Base-by-base conservation (phyloP, 2,113 vertebrate species). In the Chloroceryle aenea region DNA sequence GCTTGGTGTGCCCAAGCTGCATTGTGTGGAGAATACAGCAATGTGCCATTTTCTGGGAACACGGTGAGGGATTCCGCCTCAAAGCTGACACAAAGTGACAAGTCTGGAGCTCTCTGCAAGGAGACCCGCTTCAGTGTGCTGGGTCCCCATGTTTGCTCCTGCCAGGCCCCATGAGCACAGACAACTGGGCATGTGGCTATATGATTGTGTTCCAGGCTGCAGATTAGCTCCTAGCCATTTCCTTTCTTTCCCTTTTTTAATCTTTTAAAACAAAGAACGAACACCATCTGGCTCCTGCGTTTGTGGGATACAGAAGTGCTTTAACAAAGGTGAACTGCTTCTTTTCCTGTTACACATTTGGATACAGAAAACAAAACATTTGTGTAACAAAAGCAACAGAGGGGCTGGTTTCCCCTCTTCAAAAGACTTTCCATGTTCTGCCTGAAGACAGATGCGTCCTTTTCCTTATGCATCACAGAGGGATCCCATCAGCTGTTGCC, bases 251-350 rank as follows among this genome's bases (percentile, higher is more conserved):
- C 73, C 72, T 63, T 95, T 94, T 97, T 95, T 93, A 95, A 93
- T 97, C 96, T 97, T 91, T 93, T 94, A 87, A 97, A 95, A 97
- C 88, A 96, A 97, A 97, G 92, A 90, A 77, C 30, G 52, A 78
- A 85, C 55, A 67, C 97, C 97, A 97, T 97, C 97, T 98, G 97
- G 85, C 94, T 97, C 73, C 27, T 63, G 80, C 87, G 34, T 87
- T 96, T 88, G 89, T 88, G 85, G 74, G 68, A 96, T 90, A 85
- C 89, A 94, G 40, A 97, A 69, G 53, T 83, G 32, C 68, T 87
- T 89, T 95, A 79, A 68, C 94, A 95, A 92, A 98, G 97, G 97
- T 97, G 98, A 98, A 77, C 89, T 52, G 80, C 85, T 95, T 97
- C 55, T 94, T 97, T 97, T 97, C 94, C 95, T 92, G 66, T 90